Evolutionary conservation across 53 echinoderm and acorn worm species (phyloP).

Genomic region (Arbacia lixula): DNA sequence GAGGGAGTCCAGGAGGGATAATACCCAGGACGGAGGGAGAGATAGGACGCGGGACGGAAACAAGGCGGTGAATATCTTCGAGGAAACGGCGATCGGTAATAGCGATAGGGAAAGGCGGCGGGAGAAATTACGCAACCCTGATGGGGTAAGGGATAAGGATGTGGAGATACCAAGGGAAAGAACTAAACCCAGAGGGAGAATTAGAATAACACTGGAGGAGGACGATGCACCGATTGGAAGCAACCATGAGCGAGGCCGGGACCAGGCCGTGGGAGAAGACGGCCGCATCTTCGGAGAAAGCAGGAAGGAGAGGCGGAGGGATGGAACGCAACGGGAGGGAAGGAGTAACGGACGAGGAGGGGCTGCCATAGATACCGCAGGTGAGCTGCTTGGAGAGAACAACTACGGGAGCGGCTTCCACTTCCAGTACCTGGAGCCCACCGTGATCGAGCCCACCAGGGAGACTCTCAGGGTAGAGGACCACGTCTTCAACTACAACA

Average conservation of each 20-base stretch:
- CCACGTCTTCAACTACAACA: background rate
- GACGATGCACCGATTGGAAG: background rate
- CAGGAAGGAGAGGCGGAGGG: background rate
- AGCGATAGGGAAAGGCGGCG: background rate
- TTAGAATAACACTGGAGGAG: conserved; percentile 5
- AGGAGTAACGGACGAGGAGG: conserved; percentile 4
- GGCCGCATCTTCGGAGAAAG: background rate
- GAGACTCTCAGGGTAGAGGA: background rate
- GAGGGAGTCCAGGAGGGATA: background rate
- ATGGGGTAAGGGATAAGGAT: background rate
- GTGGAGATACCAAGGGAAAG: background rate
- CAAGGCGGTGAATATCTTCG: conserved; percentile 35
- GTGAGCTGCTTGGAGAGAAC: background rate
- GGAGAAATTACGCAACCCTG: background rate
- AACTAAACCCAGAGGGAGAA: conserved; percentile 21
- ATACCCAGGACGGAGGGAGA: background rate
- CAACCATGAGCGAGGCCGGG: conserved; percentile 6
- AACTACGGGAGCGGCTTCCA: conserved; percentile 1
- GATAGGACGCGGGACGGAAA: conserved; percentile 8
- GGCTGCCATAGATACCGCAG: background rate
- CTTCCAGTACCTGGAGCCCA: conserved; percentile 19
- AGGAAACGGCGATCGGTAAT: background rate
- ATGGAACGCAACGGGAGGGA: background rate
- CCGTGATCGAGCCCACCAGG: background rate
- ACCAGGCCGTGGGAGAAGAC: conserved; percentile 2